Base-by-base conservation (phyloP, 2,797 vertebrate species). In the Falco columbarius region DNA sequence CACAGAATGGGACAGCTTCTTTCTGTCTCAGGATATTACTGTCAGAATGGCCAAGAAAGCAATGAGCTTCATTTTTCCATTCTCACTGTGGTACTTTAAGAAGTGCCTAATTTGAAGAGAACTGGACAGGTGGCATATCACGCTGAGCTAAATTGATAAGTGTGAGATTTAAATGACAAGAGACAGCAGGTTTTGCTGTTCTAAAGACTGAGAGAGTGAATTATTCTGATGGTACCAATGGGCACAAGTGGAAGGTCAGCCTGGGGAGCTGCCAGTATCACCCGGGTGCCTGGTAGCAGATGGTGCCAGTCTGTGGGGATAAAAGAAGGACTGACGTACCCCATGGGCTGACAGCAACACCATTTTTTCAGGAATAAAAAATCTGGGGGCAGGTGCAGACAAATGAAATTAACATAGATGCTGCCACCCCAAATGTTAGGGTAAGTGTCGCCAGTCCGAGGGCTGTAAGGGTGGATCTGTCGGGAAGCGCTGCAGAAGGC, bases 121-220 rank as follows among this genome's bases (percentile, higher is more conserved):
- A 44, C 68, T 77, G 88, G 86, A 79, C 84, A 96, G 91, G 82
- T 56, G 74, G 91, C 47, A 52, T 49, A 36, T 59, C 90, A 89
- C 0, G 15, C 88, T 91, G 91, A 82, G 83, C 84, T 90, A 84
- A 81, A 90, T 7, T 87, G 80, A 1, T 49, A 76, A 93, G 83
- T 79, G 63, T 88, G 92, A 96, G 86, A 94, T 94, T 92, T 89
- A 84, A 89, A 38, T 49, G 79, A 86, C 92, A 91, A 82, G 84
- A 93, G 54, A 68, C 86, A 95, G 95, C 68, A 81, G 84, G 86
- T 91, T 94, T 70, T 65, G 49, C 58, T 65, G n/a, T 14, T 90
- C 20, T 56, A 23, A 89, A 62, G 81, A 66, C n/a, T 0, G 0
- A 40, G 46, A 30, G 49, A 68, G 54, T 0, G n/a, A 55, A 34